Conservation (phyloP, 2,797 vertebrate species). For the Phrynocephalus vlangalii region DNA sequence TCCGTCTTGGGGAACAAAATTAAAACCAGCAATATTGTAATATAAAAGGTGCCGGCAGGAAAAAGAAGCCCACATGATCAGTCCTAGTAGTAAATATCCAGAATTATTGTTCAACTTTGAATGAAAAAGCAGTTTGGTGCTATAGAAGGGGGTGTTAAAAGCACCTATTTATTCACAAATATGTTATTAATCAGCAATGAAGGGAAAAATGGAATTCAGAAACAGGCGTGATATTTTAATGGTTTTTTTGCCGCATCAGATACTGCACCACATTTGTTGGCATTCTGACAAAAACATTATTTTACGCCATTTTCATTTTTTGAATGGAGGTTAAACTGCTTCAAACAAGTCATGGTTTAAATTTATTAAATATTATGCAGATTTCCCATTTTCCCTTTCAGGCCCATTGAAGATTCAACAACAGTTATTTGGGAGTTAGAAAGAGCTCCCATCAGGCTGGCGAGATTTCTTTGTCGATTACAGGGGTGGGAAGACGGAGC, state of each 20-base stretch:
- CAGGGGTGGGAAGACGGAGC: constrained; percentile 59
- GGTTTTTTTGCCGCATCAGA: constrained; percentile 55
- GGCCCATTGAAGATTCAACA: constrained; percentile 60
- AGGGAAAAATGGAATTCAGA: constrained; percentile 60
- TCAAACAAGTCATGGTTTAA: constrained; percentile 54
- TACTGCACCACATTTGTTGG: constrained; percentile 43
- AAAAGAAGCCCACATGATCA: constrained; percentile 30
- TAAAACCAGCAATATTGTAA: too few species aligned
- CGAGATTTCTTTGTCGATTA: constrained; percentile 63
- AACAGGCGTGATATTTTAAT: constrained; percentile 50
- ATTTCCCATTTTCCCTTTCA: constrained; percentile 51
- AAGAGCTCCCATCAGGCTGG: constrained; percentile 48
- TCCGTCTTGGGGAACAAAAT: too few species aligned
- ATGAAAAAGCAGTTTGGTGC: neutral
- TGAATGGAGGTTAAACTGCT: constrained; percentile 64
- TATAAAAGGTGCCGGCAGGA: neutral
- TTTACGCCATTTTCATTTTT: constrained; percentile 34
- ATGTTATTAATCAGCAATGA: constrained; percentile 53
- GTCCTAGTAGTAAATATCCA: neutral
- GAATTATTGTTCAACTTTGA: constrained; percentile 6
- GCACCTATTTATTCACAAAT: constrained; percentile 57
- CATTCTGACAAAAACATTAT: constrained; percentile 5
- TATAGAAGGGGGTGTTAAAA: constrained; percentile 31
- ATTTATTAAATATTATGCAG: constrained; percentile 70
- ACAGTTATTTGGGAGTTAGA: constrained; percentile 63